Percentiles rank a stretch among this genome's conserved stretches.
Evolutionary conservation across 2,113 vertebrate species (phyloP).

Genomic region (Plotosus lineatus): DNA sequence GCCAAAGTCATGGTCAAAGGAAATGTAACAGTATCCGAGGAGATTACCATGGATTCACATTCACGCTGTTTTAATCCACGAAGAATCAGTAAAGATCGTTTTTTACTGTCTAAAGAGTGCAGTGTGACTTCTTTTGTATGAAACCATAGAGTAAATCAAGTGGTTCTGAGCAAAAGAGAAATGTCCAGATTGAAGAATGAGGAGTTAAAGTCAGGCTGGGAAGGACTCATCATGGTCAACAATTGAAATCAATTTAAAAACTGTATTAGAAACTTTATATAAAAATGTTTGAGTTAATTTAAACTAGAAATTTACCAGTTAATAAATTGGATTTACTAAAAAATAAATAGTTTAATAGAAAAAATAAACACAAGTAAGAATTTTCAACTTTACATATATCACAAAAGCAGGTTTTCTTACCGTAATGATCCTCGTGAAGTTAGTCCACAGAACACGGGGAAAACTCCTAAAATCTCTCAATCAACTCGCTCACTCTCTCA

Average conservation of each 20-base stretch:
- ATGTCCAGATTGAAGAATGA: neutral
- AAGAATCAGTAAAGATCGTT: neutral
- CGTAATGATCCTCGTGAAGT: constrained; percentile 37
- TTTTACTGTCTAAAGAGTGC: neutral
- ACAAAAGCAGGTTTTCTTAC: constrained; percentile 55
- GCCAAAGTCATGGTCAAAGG: neutral
- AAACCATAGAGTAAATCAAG: neutral
- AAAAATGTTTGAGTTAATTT: no score
- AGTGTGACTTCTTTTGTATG: no score
- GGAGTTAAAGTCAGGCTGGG: neutral
- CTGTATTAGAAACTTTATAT: no score
- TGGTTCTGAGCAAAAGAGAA: neutral
- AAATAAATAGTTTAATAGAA: neutral
- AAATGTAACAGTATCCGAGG: neutral
- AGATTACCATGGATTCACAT: neutral
- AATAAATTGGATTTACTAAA: neutral
- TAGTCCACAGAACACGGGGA: neutral
- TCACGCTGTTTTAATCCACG: neutral
- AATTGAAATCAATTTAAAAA: neutral
- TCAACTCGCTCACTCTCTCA: neutral
- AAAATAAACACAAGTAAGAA: neutral
- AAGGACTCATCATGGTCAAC: neutral
- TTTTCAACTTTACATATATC: neutral
- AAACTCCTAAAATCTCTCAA: neutral
- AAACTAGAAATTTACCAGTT: neutral